Evolutionary conservation across 1,140 invertebrate genomes (phyloP).

Genomic region (Lysiphlebus fabarum): DNA sequence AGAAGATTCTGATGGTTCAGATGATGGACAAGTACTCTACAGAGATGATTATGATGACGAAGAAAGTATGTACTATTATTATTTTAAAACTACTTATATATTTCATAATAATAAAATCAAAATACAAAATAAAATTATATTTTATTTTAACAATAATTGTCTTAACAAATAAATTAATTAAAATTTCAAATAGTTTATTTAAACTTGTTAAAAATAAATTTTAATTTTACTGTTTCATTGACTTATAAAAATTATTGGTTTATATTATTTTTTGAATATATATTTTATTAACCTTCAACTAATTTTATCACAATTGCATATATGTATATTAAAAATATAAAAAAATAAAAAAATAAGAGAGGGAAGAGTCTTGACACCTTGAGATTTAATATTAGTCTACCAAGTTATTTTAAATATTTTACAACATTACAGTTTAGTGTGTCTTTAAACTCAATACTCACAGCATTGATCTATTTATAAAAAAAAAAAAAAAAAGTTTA

Average conservation of each 20-base stretch:
- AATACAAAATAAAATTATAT: no score
- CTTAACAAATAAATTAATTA: no score
- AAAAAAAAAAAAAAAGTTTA: background rate
- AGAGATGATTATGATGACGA: constrained; percentile 74
- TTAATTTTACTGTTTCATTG: no score
- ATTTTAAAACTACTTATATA: background rate
- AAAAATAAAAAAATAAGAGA: background rate
- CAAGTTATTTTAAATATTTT: constrained; percentile 39
- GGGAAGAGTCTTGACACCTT: constrained; percentile 8
- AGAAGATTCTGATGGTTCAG: constrained; percentile 62
- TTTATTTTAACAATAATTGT: no score
- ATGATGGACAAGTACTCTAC: constrained; percentile 71
- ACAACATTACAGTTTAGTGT: constrained; percentile 34
- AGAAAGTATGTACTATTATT: constrained; percentile 52
- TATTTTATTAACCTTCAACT: no score
- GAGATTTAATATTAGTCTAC: constrained; percentile 50
- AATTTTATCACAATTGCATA: no score
- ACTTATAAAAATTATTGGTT: background rate
- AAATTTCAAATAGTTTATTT: background rate
- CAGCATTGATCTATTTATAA: background rate
- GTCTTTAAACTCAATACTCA: constrained; percentile 22
- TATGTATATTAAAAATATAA: background rate
- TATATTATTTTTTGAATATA: no score
- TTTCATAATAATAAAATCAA: no score
- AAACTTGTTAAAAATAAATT: no score